These are phyloP conservation scores for Nematopogon swammerdamellus DNA, from an alignment of 2,888 invertebrate species.

Conservation along the genomic window DNA sequence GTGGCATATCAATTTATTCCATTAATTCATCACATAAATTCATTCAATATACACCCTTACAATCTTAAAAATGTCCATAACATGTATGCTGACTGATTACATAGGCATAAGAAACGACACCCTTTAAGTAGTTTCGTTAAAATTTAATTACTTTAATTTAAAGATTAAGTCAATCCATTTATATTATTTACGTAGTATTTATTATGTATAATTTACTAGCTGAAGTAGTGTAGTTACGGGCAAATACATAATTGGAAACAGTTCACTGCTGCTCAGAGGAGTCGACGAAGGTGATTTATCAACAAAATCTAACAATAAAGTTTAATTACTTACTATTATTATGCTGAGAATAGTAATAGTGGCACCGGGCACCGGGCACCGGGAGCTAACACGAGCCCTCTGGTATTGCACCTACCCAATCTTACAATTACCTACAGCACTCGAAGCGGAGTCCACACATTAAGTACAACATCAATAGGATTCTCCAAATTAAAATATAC, in stretches of 20 bases:
- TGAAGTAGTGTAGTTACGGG: conserved; percentile 14
- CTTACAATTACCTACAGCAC: no score
- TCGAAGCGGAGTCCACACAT: no score
- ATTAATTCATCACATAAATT: conserved; percentile 27
- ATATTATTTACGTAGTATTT: conserved; percentile 8
- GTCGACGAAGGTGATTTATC: no score
- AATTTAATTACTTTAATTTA: conserved; percentile 14
- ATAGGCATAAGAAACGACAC: conserved; percentile 22
- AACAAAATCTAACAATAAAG: no score
- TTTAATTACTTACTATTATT: no score
- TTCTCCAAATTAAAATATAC: no score
- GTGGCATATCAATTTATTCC: conserved; percentile 27
- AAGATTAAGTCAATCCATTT: conserved; percentile 13
- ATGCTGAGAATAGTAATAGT: no score
- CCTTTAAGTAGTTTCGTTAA: conserved; percentile 6
- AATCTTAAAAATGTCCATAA: conserved; percentile 12
- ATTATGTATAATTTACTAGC: conserved; percentile 20
- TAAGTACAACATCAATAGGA: no score
- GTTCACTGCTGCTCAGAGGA: no score
- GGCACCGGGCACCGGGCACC: neutral
- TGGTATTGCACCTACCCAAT: neutral
- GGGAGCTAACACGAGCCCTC: neutral
- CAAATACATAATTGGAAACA: neutral
- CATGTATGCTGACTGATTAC: conserved; percentile 22
- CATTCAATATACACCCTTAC: conserved; percentile 26